Conservation (phyloP, 2,888 invertebrate genomes). For the Microchrysa polita region DNA sequence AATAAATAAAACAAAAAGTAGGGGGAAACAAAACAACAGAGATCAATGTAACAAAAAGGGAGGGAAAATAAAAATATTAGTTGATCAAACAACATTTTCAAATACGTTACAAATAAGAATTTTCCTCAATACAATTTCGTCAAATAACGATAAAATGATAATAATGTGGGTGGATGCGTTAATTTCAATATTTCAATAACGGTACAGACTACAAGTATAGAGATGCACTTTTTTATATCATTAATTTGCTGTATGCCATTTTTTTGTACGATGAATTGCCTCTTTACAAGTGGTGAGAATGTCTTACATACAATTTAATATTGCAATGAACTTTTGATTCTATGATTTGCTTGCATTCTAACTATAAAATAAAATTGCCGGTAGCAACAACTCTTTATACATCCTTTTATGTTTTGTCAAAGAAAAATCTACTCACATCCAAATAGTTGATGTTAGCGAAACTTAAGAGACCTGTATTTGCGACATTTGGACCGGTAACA, state of each 20-base stretch:
- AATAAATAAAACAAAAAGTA: background rate
- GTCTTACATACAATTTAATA: background rate
- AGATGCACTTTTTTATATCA: too few species aligned
- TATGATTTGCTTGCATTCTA: constrained; percentile 22
- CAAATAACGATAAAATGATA: background rate
- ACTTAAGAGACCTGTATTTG: constrained; percentile 34
- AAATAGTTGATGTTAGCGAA: constrained; percentile 46
- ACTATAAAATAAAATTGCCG: constrained; percentile 19
- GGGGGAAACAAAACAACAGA: background rate
- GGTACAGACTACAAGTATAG: too few species aligned
- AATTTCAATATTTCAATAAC: too few species aligned
- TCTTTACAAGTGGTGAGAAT: constrained; percentile 23
- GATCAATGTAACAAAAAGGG: background rate
- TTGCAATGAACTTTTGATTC: background rate
- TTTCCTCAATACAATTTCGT: background rate
- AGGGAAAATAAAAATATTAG: too few species aligned
- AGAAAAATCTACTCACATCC: constrained; percentile 47
- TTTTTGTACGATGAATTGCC: constrained; percentile 11
- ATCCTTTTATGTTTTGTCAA: constrained; percentile 25
- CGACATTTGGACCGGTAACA: constrained; percentile 43
- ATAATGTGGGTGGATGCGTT: background rate
- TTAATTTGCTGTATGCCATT: background rate
- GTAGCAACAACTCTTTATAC: constrained; percentile 22
- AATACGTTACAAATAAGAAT: background rate
- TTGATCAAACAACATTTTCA: background rate